Evolutionary conservation across 2,797 vertebrate genomes (phyloP).

Genomic region (Cryptoprocta ferox): DNA sequence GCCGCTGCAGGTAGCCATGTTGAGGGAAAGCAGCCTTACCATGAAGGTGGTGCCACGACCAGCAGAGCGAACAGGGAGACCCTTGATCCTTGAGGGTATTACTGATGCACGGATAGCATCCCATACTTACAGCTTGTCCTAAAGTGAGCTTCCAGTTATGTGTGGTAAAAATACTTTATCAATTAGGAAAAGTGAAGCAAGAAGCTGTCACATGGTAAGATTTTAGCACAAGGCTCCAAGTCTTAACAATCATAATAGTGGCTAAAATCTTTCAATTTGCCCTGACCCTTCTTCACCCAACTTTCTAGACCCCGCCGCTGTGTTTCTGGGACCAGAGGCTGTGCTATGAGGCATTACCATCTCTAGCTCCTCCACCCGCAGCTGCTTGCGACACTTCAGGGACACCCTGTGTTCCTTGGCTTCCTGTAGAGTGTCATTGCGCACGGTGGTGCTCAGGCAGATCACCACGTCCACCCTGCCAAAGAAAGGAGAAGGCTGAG

Average conservation of each 20-base stretch:
- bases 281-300: neutral
- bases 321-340: neutral
- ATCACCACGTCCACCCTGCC: slow-evolving; percentile 97
- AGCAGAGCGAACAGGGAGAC: neutral
- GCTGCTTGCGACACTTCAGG: slow-evolving; percentile 97
- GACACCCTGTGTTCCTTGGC: slow-evolving; percentile 96
- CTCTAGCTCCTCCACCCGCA: slow-evolving; percentile 97
- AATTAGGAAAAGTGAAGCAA: neutral
- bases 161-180: neutral
- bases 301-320: neutral
- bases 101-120: neutral
- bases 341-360: slow-evolving; percentile 89
- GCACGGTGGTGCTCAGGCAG: slow-evolving; percentile 97
- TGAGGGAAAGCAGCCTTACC: neutral
- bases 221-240: neutral
- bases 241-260: neutral
- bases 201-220: neutral
- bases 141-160: neutral
- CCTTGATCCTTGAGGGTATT: neutral
- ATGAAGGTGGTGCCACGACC: neutral
- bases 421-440: slow-evolving; percentile 97
- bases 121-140: neutral
- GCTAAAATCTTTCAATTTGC: neutral
- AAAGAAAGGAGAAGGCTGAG: slow-evolving; percentile 45
- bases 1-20: neutral